Evolutionary conservation across 1,140 invertebrate species (phyloP).

Genomic region (Caenorhabditis remanei): DNA sequence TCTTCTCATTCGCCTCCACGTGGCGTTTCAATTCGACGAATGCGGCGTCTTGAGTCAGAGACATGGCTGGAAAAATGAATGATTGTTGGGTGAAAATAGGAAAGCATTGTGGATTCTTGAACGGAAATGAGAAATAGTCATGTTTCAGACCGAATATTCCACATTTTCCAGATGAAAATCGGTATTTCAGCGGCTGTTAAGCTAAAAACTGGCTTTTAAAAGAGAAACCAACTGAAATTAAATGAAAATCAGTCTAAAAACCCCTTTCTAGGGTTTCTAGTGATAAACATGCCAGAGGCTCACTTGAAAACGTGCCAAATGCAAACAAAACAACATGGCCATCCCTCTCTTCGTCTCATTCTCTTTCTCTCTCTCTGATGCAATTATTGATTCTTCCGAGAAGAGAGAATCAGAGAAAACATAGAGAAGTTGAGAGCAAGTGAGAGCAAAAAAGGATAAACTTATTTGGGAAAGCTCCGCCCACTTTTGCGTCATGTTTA

Average conservation of each 20-base stretch:
- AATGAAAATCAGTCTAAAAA: no score
- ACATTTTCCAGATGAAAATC: no score
- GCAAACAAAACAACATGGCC: background rate
- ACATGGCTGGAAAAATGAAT: constrained; percentile 24
- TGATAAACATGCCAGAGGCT: background rate
- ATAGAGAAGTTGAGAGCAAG: background rate
- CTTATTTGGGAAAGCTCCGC: no score
- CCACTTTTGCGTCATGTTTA: no score
- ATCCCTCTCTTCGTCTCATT: no score
- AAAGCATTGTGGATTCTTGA: background rate
- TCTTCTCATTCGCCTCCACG: constrained; percentile 66
- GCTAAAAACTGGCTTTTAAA: no score
- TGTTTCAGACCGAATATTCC: background rate
- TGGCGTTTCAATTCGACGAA: constrained; percentile 67
- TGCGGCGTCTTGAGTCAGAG: constrained; percentile 68
- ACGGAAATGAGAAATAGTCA: background rate
- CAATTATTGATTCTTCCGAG: constrained; percentile 23
- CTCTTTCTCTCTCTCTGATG: background rate
- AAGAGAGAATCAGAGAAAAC: constrained; percentile 19
- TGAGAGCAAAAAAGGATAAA: background rate
- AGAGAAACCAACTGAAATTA: no score
- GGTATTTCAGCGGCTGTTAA: no score
- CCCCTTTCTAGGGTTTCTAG: no score
- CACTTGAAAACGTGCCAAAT: constrained; percentile 45
- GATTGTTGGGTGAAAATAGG: background rate